Evolutionary conservation across 2,797 vertebrate genomes (phyloP), one percentile per base, ranked within the genome.

Genomic region (Pseudomugil tenellus): DNA sequence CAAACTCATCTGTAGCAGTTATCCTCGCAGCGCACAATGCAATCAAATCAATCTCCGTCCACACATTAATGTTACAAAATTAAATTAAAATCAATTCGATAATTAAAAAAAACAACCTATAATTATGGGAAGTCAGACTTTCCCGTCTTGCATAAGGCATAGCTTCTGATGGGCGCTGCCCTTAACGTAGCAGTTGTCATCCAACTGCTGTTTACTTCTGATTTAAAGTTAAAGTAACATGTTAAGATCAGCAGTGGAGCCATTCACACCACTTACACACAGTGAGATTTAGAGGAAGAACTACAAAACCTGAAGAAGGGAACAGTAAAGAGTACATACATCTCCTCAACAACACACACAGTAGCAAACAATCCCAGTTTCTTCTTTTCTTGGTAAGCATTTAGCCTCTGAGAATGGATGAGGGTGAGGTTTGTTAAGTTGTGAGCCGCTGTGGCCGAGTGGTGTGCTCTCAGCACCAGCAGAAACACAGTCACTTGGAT

Each of bases 61-160:
- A 83, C 32, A 80, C 77, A 39, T 39, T 58, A 72, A 83, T 48
- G 83, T 91, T 84, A 89, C 73, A 86, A 86, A 89, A 91, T 92
- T 91, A 92, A 91, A 91, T 92, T 90, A 82, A 88, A 93, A 91
- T 92, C 86, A 91, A 92, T 85, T 93, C 81, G 83, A 74, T 74
- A 80, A 87, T 86, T 91, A 76, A 84, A 90, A 74, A 92, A 81
- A 81, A 86, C n/a, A n/a, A n/a, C n/a, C 29, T 29, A 84, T 83
- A 77, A 79, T 88, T 85, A 86, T 85, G 87, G 90, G 93, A 93
- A 92, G 89, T 76, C 53, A 58, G 76, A 66, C 71, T 77, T 89
- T 90, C 91, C 91, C 72, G 43, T 83, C 91, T 94, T 94, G 92
- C 93, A 92, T 92, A 94, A 94, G 93, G 92, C 91, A 84, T 91